These are phyloP conservation scores for Avahi laniger DNA, from an alignment of 2,797 vertebrate genomes.

Conservation along the genomic window DNA sequence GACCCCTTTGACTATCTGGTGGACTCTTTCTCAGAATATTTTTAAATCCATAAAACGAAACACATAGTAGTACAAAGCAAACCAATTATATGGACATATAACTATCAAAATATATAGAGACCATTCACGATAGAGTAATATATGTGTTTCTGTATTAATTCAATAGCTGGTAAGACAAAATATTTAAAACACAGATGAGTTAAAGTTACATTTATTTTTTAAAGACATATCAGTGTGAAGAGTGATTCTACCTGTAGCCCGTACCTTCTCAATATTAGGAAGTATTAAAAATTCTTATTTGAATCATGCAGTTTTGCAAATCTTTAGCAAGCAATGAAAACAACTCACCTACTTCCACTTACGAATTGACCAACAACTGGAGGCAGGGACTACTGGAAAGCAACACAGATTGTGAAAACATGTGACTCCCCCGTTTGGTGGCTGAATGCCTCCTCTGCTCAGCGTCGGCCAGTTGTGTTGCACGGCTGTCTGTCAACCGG, in stretches of 20 bases:
- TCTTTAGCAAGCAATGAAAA: background rate
- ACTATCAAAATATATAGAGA: slow-evolving; percentile 23
- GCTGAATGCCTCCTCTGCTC: background rate
- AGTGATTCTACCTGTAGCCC: background rate
- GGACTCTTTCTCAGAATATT: background rate
- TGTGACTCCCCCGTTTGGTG: background rate
- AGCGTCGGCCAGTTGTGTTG: background rate
- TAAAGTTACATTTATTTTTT: background rate
- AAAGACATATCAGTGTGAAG: background rate
- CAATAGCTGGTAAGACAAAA: background rate
- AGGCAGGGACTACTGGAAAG: background rate
- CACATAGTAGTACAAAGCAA: background rate
- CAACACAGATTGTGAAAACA: background rate
- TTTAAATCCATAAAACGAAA: slow-evolving; percentile 32
- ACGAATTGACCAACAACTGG: background rate
- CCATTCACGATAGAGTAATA: background rate
- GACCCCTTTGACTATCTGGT: background rate
- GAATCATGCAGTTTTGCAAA: background rate
- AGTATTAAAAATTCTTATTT: background rate
- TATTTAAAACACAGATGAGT: background rate
- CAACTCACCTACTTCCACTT: background rate
- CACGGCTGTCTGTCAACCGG: slow-evolving; percentile 45
- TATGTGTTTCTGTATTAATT: background rate
- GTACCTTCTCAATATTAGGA: background rate
- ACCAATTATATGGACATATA: background rate